Evolutionary conservation across 2,888 invertebrate genomes (phyloP).

Genomic region (Craniophora ligustri): DNA sequence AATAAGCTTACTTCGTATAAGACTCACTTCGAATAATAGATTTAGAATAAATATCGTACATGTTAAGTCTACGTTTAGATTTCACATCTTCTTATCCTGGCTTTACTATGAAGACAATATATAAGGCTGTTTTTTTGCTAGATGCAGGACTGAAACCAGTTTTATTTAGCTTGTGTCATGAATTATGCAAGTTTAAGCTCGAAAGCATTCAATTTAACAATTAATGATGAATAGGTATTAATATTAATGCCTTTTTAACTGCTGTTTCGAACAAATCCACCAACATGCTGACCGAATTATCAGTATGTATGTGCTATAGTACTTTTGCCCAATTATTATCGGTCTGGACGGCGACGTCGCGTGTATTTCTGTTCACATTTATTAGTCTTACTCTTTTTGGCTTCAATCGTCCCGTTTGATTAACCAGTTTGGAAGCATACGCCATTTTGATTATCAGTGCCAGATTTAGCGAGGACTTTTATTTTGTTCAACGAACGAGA

Average conservation of each 20-base stretch:
- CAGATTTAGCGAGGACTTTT: constrained; percentile 30
- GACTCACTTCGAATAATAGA: too few relatives aligned
- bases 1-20: too few relatives aligned
- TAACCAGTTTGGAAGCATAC: constrained; percentile 47
- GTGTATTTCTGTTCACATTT: constrained; percentile 36
- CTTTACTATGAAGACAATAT: too few relatives aligned
- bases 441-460: constrained; percentile 37
- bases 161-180: too few relatives aligned
- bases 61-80: too few relatives aligned
- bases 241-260: not conserved
- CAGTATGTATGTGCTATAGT: not conserved
- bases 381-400: constrained; percentile 38
- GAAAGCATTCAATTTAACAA: too few relatives aligned
- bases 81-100: too few relatives aligned
- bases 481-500: constrained; percentile 6
- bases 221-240: not conserved
- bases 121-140: too few relatives aligned
- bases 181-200: too few relatives aligned
- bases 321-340: constrained; percentile 46
- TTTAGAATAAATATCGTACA: too few relatives aligned
- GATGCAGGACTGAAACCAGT: too few relatives aligned
- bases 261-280: constrained; percentile 5
- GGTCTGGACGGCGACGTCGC: constrained; percentile 18
- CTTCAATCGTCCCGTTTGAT: constrained; percentile 32
- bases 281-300: constrained; percentile 6